Percentiles rank a stretch among this genome's conserved stretches.
These are phyloP conservation scores for Harmothoe impar DNA, from an alignment of 2,888 invertebrate species.

Conservation along the genomic window DNA sequence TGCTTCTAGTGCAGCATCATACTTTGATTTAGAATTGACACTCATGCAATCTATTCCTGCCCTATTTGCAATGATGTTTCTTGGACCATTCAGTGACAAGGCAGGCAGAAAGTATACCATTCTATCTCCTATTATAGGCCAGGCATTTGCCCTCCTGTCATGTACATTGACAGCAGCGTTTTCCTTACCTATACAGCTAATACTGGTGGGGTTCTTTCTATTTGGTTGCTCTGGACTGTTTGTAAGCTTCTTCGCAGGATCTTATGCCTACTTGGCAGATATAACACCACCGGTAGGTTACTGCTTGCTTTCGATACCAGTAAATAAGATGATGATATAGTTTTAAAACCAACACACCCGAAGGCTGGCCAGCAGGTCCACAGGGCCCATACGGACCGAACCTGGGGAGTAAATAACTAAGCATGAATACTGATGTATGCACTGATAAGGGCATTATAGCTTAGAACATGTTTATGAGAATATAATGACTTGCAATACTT, in stretches of 20 bases:
- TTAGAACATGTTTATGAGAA: no score
- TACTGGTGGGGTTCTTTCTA: neutral
- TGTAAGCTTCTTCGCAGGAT: neutral
- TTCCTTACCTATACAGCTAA: neutral
- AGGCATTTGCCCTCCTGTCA: neutral
- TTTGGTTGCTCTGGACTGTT: neutral
- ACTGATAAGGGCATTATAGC: no score
- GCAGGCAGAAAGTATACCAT: neutral
- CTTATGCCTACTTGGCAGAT: neutral
- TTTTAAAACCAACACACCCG: no score
- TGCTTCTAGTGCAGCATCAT: constrained; percentile 13
- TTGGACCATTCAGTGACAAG: constrained; percentile 25
- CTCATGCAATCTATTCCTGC: neutral
- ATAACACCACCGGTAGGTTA: neutral
- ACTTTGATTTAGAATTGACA: constrained; percentile 13
- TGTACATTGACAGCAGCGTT: neutral
- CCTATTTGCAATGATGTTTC: neutral
- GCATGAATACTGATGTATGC: no score
- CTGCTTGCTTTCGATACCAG: no score
- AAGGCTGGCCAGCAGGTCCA: no score
- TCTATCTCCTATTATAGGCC: neutral
- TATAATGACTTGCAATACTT: no score
- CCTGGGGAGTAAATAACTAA: no score
- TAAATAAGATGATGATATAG: no score
- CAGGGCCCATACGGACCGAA: no score